Conservation (phyloP, 2,888 invertebrate species). For the Cancer borealis region DNA sequence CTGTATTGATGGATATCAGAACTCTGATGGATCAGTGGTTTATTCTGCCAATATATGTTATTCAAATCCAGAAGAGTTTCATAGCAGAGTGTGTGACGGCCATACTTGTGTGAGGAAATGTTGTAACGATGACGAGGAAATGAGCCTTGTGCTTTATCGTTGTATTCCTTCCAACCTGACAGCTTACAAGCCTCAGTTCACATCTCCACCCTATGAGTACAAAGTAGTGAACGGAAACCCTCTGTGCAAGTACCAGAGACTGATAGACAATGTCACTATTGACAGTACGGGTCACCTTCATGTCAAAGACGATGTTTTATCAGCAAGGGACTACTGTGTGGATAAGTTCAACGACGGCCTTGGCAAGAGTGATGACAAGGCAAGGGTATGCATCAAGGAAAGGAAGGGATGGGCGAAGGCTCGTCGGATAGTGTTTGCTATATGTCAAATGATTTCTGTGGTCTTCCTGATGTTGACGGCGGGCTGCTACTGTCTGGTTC, state of each 20-base stretch:
- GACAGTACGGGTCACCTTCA: conserved; percentile 17
- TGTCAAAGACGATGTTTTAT: neutral
- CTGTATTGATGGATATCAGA: conserved; percentile 57
- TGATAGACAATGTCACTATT: neutral
- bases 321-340: conserved; percentile 53
- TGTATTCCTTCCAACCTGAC: conserved; percentile 15
- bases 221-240: conserved; percentile 46
- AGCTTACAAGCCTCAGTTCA: conserved; percentile 50
- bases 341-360: conserved; percentile 50
- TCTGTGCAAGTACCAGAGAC: conserved; percentile 15
- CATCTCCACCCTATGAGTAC: neutral
- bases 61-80: neutral
- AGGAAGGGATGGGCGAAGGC: neutral
- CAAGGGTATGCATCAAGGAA: neutral
- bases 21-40: conserved; percentile 30
- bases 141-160: conserved; percentile 8
- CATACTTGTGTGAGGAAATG: conserved; percentile 61
- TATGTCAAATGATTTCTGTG: conserved; percentile 36
- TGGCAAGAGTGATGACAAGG: neutral
- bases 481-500: conserved; percentile 53
- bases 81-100: conserved; percentile 34
- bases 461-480: conserved; percentile 46
- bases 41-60: conserved; percentile 63
- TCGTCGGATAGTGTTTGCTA: neutral
- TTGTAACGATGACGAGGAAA: conserved; percentile 52